A percentile compares a stretch with the other conserved stretches of the same genome.
Evolutionary conservation across 1,140 invertebrate genomes (phyloP).

Genomic region (Ridgeia piscesae): DNA sequence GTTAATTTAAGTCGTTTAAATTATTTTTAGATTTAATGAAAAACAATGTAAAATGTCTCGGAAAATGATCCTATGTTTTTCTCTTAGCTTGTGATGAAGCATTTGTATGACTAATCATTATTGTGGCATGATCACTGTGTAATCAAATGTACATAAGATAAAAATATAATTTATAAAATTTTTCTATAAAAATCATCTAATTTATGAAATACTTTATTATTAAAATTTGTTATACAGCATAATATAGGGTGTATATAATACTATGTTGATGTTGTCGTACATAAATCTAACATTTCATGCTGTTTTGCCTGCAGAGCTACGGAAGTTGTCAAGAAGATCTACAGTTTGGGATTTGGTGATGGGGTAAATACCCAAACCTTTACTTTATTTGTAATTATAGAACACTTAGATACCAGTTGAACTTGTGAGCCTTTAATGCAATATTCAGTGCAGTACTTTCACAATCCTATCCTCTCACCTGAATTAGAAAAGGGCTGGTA

Average conservation of each 20-base stretch:
- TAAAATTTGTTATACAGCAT: too few species aligned
- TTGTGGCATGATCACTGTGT: background rate
- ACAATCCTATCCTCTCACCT: background rate
- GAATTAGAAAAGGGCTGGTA: too few species aligned
- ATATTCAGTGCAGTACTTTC: background rate
- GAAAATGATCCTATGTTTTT: background rate
- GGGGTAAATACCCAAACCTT: conserved; percentile 4
- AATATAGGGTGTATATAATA: too few species aligned
- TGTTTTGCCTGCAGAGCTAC: background rate
- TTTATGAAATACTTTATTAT: too few species aligned
- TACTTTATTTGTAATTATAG: background rate
- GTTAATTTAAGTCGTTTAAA: too few species aligned
- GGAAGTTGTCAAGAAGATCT: conserved; percentile 14
- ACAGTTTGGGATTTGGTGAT: conserved; percentile 16
- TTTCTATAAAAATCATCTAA: too few species aligned
- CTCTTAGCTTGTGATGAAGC: background rate
- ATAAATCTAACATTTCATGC: background rate
- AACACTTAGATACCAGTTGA: background rate
- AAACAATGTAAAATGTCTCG: too few species aligned
- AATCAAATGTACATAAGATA: background rate
- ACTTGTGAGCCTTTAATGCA: background rate
- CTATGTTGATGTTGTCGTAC: background rate
- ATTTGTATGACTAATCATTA: too few species aligned
- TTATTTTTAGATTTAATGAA: too few species aligned
- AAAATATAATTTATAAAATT: background rate